These are phyloP conservation scores for Erinaceus europaeus DNA, from an alignment of 2,113 vertebrate species.

Conservation along the genomic window DNA sequence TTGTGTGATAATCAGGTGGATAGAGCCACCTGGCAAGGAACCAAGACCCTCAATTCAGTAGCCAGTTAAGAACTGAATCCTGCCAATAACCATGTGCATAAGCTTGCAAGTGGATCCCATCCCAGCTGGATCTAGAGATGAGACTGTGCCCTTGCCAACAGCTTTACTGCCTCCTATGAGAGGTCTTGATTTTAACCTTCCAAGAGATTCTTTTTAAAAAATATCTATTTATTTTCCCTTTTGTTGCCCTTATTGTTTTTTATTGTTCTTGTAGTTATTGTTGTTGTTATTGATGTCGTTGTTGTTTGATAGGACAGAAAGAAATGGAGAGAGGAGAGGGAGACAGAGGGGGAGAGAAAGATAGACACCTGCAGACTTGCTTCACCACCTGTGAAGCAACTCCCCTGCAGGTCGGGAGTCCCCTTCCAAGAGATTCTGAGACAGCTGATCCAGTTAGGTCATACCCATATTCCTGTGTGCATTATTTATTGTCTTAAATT, in stretches of 20 bases:
- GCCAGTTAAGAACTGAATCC: not conserved
- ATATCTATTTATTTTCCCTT: too few species aligned
- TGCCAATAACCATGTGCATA: not conserved
- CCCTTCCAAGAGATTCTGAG: not conserved
- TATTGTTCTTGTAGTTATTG: too few species aligned
- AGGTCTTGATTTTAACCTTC: not conserved
- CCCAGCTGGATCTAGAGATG: not conserved
- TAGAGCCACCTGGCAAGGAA: not conserved
- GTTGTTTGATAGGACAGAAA: too few species aligned
- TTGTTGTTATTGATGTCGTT: too few species aligned
- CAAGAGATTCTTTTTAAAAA: too few species aligned
- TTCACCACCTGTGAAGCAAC: too few species aligned
- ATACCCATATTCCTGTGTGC: not conserved
- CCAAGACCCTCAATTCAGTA: not conserved
- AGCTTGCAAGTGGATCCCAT: slow-evolving; percentile 6
- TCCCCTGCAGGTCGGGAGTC: too few species aligned
- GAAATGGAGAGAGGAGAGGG: too few species aligned
- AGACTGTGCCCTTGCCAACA: not conserved
- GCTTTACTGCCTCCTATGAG: not conserved
- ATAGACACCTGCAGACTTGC: too few species aligned
- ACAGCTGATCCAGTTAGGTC: not conserved
- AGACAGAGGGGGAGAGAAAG: too few species aligned
- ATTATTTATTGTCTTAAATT: too few species aligned
- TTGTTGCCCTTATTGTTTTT: too few species aligned
- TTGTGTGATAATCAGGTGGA: not conserved